Evolutionary conservation across 2,113 vertebrate species (phyloP).

Genomic region (Delphinapterus leucas): DNA sequence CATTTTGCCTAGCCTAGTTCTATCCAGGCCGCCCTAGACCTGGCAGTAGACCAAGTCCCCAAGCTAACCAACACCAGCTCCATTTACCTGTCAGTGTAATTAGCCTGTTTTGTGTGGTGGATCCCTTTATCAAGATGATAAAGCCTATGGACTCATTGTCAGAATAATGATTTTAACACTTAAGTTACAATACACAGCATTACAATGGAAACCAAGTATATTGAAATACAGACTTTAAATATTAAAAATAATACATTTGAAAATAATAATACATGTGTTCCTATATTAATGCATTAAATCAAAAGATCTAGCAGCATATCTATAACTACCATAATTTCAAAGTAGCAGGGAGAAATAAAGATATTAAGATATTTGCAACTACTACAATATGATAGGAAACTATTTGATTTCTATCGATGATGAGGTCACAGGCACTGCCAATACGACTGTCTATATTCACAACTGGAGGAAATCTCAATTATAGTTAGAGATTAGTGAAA

Average conservation of each 20-base stretch:
- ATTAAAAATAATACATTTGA: neutral
- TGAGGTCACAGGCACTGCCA: neutral
- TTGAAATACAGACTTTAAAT: neutral
- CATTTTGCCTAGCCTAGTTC: neutral
- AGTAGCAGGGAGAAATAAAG: neutral
- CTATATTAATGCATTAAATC: neutral
- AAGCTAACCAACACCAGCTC: neutral
- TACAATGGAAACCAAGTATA: neutral
- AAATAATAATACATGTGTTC: neutral
- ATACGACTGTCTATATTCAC: neutral
- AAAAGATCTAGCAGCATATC: neutral
- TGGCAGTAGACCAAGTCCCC: neutral
- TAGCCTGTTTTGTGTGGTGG: neutral
- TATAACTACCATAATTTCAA: neutral
- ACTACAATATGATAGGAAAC: neutral
- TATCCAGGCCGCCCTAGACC: neutral
- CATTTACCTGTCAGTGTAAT: fast-evolving
- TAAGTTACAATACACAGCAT: neutral
- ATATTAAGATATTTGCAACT: neutral
- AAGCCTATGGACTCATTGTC: neutral
- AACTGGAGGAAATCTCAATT: neutral
- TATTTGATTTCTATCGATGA: neutral
- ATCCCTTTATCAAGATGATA: neutral
- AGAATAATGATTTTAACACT: neutral
- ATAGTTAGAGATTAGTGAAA: neutral